These are phyloP conservation scores for Campoletis raptor DNA, from an alignment of 2,888 invertebrate genomes.

Conservation along the genomic window DNA sequence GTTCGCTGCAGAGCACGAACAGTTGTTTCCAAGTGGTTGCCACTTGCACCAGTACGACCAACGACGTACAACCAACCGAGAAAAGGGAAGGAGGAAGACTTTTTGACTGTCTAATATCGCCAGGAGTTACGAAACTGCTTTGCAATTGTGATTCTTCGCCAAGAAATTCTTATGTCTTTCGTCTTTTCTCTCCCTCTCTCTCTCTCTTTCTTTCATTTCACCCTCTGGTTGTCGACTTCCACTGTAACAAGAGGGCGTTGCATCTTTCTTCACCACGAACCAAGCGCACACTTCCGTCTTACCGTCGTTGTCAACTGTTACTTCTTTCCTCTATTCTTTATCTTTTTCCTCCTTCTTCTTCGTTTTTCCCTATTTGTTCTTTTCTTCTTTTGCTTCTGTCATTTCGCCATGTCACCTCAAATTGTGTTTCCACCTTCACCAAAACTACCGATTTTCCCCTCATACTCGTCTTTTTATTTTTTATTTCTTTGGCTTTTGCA, in stretches of 20 bases:
- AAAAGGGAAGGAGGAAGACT: conserved; percentile 60
- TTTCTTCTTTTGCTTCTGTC: conserved; percentile 19
- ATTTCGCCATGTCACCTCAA: conserved; percentile 47
- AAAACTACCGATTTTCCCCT: conserved; percentile 31
- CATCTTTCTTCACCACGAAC: conserved; percentile 51
- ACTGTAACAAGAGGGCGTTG: conserved; percentile 38
- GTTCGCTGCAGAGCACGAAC: conserved; percentile 66
- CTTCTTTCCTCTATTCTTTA: conserved; percentile 24
- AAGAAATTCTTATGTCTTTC: conserved; percentile 70
- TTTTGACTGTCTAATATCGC: conserved; percentile 76
- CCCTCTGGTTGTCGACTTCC: conserved; percentile 33
- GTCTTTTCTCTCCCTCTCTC: conserved; percentile 41
- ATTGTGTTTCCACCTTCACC: conserved; percentile 39
- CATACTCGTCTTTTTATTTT: conserved; percentile 8
- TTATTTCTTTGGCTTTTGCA: neutral
- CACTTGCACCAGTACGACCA: conserved; percentile 64
- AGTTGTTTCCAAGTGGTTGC: conserved; percentile 72
- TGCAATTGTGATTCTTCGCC: conserved; percentile 78
- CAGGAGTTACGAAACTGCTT: conserved; percentile 77
- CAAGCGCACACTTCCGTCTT: conserved; percentile 55
- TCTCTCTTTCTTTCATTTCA: conserved; percentile 24
- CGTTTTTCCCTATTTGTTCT: conserved; percentile 27
- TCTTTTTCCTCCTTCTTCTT: conserved; percentile 11
- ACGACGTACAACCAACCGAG: conserved; percentile 58
- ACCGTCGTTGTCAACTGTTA: conserved; percentile 42